Percentiles rank a stretch among this genome's conserved stretches.
phyloP scores from a whole-genome alignment of 2,113 vertebrate species.

The Hyla sarda region DNA sequence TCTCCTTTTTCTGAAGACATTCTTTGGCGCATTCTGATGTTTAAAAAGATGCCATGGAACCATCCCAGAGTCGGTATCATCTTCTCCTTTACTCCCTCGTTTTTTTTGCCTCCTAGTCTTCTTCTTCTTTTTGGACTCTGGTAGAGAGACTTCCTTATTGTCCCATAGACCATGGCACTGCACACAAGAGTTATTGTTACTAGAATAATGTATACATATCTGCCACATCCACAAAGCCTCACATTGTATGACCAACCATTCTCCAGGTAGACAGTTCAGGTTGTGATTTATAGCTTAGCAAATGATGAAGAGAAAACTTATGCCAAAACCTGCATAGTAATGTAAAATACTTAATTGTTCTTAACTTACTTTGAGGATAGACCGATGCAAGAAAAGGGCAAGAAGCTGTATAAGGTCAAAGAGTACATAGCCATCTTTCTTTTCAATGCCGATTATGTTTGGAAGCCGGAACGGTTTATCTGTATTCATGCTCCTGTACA shows the following conservation, averaged over 20 bases:
- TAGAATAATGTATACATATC: neutral
- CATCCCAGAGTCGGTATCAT: slow-evolving; percentile 46
- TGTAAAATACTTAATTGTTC: no score
- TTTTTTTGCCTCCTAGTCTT: slow-evolving; percentile 74
- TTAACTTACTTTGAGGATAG: slow-evolving; percentile 69
- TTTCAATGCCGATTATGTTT: slow-evolving; percentile 74
- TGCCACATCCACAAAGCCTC: neutral
- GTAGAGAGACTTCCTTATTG: slow-evolving; percentile 75
- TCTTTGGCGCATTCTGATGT: slow-evolving; percentile 69
- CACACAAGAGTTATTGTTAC: neutral
- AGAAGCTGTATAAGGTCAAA: slow-evolving; percentile 77
- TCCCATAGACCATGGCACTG: slow-evolving; percentile 83
- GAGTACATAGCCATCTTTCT: slow-evolving; percentile 70
- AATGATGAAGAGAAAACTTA: neutral
- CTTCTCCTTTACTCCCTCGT: slow-evolving; percentile 63
- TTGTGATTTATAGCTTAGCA: neutral
- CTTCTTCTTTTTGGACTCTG: slow-evolving; percentile 74
- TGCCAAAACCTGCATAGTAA: neutral
- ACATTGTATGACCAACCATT: neutral
- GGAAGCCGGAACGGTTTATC: slow-evolving; percentile 78
- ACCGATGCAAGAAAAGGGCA: slow-evolving; percentile 74
- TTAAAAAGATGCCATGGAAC: slow-evolving; percentile 67
- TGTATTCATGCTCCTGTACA: slow-evolving; percentile 71
- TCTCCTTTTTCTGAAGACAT: slow-evolving; percentile 61
- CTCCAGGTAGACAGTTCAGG: neutral